A percentile compares a stretch with the other conserved stretches of the same genome.
These are phyloP conservation scores for Cantharis flavilabris DNA, from an alignment of 2,888 invertebrate genomes.

Conservation along the genomic window DNA sequence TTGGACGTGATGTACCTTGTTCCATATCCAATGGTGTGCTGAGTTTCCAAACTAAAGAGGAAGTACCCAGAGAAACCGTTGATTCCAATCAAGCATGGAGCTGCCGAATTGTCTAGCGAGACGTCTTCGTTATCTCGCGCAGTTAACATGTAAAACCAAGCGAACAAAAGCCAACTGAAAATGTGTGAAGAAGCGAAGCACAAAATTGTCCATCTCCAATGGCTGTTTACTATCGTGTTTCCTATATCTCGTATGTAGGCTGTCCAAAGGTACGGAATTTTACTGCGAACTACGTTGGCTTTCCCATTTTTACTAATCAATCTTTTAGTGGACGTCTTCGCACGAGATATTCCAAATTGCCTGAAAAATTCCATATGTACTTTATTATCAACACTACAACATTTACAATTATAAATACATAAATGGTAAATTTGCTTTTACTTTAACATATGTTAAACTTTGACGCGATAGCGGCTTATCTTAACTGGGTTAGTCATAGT, in stretches of 20 bases:
- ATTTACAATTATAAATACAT: not conserved
- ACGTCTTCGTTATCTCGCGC: conserved; percentile 79
- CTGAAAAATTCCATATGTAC: conserved; percentile 14
- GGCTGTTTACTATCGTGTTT: conserved; percentile 70
- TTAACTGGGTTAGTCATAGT: not conserved
- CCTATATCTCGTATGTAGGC: conserved; percentile 59
- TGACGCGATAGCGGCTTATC: not conserved
- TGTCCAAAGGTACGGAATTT: conserved; percentile 34
- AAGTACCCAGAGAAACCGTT: conserved; percentile 68
- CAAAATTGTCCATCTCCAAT: conserved; percentile 73
- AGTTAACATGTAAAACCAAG: conserved; percentile 77
- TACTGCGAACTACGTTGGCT: conserved; percentile 39
- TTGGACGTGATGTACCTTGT: conserved; percentile 79
- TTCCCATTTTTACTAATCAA: conserved; percentile 44
- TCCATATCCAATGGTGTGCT: conserved; percentile 83
- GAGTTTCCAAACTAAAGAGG: conserved; percentile 84
- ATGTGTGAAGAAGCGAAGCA: conserved; percentile 68
- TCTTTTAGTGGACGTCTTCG: conserved; percentile 25
- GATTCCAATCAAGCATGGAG: conserved; percentile 63
- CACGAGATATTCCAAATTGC: conserved; percentile 23
- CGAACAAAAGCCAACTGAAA: conserved; percentile 79
- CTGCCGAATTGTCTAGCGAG: conserved; percentile 57
- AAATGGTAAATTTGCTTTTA: not conserved
- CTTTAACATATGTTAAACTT: not conserved
- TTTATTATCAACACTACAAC: not conserved